These are phyloP conservation scores for Corydoras sp. DNA, from an alignment of 2,113 vertebrate species.

Conservation along the genomic window DNA sequence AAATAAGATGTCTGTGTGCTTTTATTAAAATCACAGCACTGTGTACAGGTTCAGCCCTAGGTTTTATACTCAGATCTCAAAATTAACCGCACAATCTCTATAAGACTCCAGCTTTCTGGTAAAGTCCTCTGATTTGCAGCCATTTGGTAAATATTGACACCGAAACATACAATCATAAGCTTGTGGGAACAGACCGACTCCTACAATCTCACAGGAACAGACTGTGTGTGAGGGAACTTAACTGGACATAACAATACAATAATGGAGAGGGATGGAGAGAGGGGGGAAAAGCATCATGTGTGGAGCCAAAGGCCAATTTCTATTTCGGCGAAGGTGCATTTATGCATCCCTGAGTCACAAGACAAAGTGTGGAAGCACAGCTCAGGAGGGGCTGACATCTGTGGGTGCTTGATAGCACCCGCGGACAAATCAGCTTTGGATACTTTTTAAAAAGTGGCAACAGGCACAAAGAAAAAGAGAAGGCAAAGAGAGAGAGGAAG, in stretches of 20 bases:
- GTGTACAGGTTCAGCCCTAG: too few species aligned
- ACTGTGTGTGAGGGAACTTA: slow-evolving; percentile 3
- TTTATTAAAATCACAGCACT: too few species aligned
- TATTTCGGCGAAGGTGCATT: background rate
- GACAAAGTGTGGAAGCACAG: background rate
- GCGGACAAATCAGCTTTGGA: too few species aligned
- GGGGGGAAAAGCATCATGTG: background rate
- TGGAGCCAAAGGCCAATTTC: background rate
- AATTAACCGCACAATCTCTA: too few species aligned
- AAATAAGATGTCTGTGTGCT: too few species aligned
- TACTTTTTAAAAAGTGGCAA: too few species aligned
- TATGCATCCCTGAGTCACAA: background rate
- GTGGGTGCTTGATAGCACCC: too few species aligned
- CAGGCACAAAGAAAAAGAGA: too few species aligned
- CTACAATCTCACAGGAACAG: slow-evolving; percentile 36
- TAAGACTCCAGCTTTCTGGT: background rate
- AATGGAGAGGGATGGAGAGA: background rate
- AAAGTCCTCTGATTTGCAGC: background rate
- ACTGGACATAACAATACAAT: slow-evolving; percentile 15
- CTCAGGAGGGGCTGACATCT: too few species aligned
- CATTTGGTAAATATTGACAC: slow-evolving; percentile 7
- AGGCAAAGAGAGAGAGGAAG: too few species aligned
- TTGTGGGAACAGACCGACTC: slow-evolving; percentile 31
- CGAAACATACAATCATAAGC: slow-evolving; percentile 4
- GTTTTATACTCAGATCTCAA: too few species aligned